phyloP scores from a whole-genome alignment of 1,140 invertebrate species.

The Telenomus remus region DNA sequence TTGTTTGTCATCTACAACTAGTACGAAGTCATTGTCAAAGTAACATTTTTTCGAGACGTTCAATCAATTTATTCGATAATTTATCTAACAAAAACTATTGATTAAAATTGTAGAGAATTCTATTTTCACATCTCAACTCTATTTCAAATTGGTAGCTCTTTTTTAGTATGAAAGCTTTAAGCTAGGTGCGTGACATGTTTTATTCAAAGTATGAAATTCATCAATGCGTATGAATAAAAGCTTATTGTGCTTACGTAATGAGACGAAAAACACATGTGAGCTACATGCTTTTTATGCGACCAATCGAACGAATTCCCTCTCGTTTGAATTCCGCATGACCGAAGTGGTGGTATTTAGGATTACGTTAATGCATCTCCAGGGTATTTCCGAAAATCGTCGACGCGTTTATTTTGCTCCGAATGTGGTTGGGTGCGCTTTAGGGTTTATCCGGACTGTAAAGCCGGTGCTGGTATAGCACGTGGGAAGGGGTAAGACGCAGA shows the following conservation, averaged over 20 bases:
- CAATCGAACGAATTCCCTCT: slow-evolving; percentile 61
- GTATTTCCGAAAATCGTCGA: slow-evolving; percentile 62
- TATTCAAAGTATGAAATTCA: slow-evolving; percentile 16
- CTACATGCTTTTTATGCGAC: slow-evolving; percentile 48
- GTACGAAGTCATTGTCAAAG: slow-evolving; percentile 15
- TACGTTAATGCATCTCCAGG: slow-evolving; percentile 63
- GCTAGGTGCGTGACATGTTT: too few relatives aligned
- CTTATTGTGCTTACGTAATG: slow-evolving; percentile 57
- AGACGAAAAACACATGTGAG: slow-evolving; percentile 28
- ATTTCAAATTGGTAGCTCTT: too few relatives aligned
- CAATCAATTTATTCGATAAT: too few relatives aligned
- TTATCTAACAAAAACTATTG: too few relatives aligned
- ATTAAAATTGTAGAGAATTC: too few relatives aligned
- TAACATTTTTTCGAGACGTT: too few relatives aligned
- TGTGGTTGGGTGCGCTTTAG: slow-evolving; percentile 57
- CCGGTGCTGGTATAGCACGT: slow-evolving; percentile 38
- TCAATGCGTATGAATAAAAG: slow-evolving; percentile 53
- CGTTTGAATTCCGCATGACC: slow-evolving; percentile 59
- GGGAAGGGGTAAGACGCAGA: slow-evolving; percentile 45
- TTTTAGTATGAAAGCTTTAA: too few relatives aligned
- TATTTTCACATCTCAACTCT: too few relatives aligned
- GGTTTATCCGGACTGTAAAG: slow-evolving; percentile 56
- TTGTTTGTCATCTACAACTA: slow-evolving; percentile 19
- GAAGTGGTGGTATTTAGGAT: slow-evolving; percentile 62
- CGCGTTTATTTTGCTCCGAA: slow-evolving; percentile 63